Percentiles rank a stretch among this genome's conserved stretches.
phyloP scores from a whole-genome alignment of 1,140 invertebrate species.

The Parapsyche elsis region DNA sequence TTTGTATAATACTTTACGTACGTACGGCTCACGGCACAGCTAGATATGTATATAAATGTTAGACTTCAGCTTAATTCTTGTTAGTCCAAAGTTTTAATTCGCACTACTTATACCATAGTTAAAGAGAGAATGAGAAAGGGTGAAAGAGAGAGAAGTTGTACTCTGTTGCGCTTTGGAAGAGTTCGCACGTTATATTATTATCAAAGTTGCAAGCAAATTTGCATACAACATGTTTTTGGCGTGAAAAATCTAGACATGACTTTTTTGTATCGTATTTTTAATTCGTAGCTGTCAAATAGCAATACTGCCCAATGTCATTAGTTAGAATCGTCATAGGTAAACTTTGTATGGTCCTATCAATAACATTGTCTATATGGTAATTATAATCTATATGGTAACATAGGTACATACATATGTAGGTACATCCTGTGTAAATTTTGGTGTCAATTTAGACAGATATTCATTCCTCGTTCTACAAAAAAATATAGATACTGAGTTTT shows the following conservation, averaged over 20 bases:
- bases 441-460: too few relatives aligned
- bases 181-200: background rate
- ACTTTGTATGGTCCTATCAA: background rate
- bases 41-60: slow-evolving; percentile 49
- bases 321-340: background rate
- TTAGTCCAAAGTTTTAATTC: slow-evolving; percentile 69
- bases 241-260: background rate
- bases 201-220: background rate
- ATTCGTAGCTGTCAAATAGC: background rate
- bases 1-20: background rate
- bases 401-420: background rate
- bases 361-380: background rate
- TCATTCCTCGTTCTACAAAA: too few relatives aligned
- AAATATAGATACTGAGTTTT: too few relatives aligned
- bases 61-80: slow-evolving; percentile 64
- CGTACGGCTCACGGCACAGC: background rate
- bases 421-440: background rate
- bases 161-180: slow-evolving; percentile 33
- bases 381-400: background rate
- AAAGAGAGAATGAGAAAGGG: background rate
- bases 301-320: background rate
- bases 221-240: background rate
- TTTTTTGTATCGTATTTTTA: background rate
- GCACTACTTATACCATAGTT: slow-evolving; percentile 60
- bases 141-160: background rate